Evolutionary conservation across 2,888 invertebrate species (phyloP).

Genomic region (Timema cristinae): DNA sequence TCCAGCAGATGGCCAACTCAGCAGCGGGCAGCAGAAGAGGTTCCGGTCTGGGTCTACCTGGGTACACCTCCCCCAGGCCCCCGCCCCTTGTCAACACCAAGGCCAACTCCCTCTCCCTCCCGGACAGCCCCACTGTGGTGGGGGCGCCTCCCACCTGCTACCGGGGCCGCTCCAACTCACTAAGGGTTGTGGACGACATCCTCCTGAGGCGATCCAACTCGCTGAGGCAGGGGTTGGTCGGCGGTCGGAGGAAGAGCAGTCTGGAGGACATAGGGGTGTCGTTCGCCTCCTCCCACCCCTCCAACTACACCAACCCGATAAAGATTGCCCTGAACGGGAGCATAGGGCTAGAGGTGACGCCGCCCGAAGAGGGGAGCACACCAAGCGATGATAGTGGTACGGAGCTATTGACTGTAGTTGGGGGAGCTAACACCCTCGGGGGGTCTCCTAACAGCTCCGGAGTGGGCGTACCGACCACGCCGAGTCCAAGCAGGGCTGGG

Average conservation of each 20-base stretch:
- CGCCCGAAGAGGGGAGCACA: conserved; percentile 60
- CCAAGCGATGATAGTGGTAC: conserved; percentile 54
- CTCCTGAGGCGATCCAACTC: conserved; percentile 78
- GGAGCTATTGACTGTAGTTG: conserved; percentile 38
- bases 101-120: conserved; percentile 83
- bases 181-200: conserved; percentile 82
- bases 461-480: conserved; percentile 40
- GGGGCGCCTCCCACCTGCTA: conserved; percentile 52
- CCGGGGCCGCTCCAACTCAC: conserved; percentile 78
- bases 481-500: conserved; percentile 29
- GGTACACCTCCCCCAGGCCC: conserved; percentile 63
- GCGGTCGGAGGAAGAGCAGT: conserved; percentile 71
- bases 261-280: conserved; percentile 81
- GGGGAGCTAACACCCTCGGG: conserved; percentile 29
- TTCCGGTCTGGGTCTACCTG: conserved; percentile 60
- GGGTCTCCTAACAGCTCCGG: conserved; percentile 48
- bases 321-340: conserved; percentile 82
- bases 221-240: conserved; percentile 71
- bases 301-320: conserved; percentile 69
- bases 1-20: conserved; percentile 57
- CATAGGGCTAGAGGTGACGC: conserved; percentile 73
- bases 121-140: conserved; percentile 81
- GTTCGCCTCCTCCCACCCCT: conserved; percentile 47
- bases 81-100: conserved; percentile 79
- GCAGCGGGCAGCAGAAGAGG: conserved; percentile 62